Evolutionary conservation across 30 jellyfish, hydroid and myxozoan species (phyloP).

Genomic region (Hydractinia symbiolongicarpus): DNA sequence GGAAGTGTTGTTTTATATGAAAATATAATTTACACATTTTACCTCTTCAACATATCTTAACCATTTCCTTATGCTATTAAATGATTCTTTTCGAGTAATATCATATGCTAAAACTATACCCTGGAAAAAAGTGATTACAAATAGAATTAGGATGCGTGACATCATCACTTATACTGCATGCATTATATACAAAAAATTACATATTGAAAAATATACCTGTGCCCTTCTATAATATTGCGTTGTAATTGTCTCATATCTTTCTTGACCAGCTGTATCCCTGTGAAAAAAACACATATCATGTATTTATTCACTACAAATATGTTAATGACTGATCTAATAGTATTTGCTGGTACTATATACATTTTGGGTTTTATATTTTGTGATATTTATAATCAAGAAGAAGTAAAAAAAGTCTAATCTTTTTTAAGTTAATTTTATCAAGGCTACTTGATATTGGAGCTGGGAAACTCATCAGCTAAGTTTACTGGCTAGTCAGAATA

Average conservation of each 20-base stretch:
- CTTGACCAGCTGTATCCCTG: constrained; percentile 99
- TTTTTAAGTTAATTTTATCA: too few relatives aligned
- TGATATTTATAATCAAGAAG: too few relatives aligned
- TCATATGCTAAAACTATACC: constrained; percentile 93
- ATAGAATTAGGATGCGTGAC: background rate
- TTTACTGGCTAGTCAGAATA: too few relatives aligned
- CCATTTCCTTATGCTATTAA: constrained; percentile 87
- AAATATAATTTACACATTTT: background rate
- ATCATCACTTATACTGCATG: background rate
- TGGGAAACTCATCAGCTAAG: too few relatives aligned
- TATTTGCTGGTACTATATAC: too few relatives aligned
- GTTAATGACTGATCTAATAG: too few relatives aligned
- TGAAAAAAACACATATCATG: background rate
- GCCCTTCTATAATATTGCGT: constrained; percentile 97
- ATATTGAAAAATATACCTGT: constrained; percentile 48
- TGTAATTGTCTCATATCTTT: constrained; percentile 93
- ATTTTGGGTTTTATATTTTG: too few relatives aligned
- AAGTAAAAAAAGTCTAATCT: too few relatives aligned
- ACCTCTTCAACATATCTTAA: constrained; percentile 95
- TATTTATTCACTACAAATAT: too few relatives aligned
- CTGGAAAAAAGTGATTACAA: constrained; percentile 31
- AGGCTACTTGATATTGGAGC: too few relatives aligned
- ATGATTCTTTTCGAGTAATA: constrained; percentile 80
- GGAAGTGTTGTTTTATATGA: too few relatives aligned
- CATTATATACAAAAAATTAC: background rate